Conservation (phyloP, 1,140 invertebrate species). For the Apis cerana region DNA sequence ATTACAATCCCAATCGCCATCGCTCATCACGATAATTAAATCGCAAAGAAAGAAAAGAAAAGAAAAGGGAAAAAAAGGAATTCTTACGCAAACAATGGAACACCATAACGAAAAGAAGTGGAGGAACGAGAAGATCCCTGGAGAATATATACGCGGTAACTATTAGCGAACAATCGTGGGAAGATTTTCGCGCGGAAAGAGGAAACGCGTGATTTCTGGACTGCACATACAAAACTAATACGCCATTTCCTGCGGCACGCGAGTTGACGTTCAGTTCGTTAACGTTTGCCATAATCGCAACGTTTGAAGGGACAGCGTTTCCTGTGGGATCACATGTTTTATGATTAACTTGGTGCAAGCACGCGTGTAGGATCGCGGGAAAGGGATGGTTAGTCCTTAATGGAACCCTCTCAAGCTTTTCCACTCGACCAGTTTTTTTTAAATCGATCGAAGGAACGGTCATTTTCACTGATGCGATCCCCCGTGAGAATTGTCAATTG, state of each 20-base stretch:
- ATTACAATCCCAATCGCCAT: too few relatives aligned
- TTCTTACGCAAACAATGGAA: background rate
- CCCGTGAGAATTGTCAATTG: too few relatives aligned
- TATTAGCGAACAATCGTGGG: constrained; percentile 18
- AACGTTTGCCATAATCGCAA: constrained; percentile 2
- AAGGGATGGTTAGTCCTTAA: background rate
- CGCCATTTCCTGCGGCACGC: background rate
- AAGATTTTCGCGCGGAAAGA: constrained; percentile 15
- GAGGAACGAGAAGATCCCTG: background rate
- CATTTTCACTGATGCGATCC: background rate
- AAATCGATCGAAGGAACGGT: background rate
- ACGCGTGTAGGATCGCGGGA: background rate
- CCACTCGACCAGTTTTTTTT: background rate
- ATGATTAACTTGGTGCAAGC: background rate
- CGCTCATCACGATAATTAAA: background rate
- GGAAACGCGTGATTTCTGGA: constrained; percentile 29
- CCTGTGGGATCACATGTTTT: background rate
- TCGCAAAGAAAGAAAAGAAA: background rate
- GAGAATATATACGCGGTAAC: background rate
- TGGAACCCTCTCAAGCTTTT: background rate
- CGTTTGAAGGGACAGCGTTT: background rate
- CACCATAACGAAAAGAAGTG: background rate
- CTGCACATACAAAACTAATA: constrained; percentile 5
- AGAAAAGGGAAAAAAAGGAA: background rate
- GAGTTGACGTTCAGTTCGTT: constrained; percentile 9